Evolutionary conservation across 1,140 invertebrate species (phyloP), one percentile per base, ranked within the genome.

Genomic region (Neotoxoptera formosana): DNA sequence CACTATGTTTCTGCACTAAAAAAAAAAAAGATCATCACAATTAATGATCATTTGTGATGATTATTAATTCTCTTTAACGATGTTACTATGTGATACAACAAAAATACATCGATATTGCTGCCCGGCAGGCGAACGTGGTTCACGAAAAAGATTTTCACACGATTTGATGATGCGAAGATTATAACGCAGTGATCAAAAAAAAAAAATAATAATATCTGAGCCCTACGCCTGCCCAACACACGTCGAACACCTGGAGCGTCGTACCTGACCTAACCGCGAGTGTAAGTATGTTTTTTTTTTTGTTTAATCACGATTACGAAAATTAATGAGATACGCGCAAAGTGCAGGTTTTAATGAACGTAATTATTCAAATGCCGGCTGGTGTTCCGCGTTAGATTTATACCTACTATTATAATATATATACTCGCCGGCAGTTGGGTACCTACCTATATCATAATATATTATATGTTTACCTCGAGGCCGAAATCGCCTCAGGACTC

Each of bases 301-400:
- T 56, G 8, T 89, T 89, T 34, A 51, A 90, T 90, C 88, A 51
- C 51, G 48, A 90, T 90, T 90, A 90, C 88, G 88, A 90, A 90
- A 90, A 56, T 90, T 48, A 90, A 90, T 53, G 88, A 51, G 88
- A 51, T 90, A 36, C 48, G 34, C 14, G 17, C 48, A 47, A n/a
- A 53, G 45, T 90, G 41, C 41, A 41, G 48, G 47, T 90, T 88
- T 90, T 90, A 90, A 90, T 53, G 88, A 90, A 34, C 88, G 51
- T 51, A 53, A 90, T 90, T 90, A 90, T 83, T 83, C 21, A 83
- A 83, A 83, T 41, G 81, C 36, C 81, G 34, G 9, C 36, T 17
- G 60, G 81, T 83, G 81, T 21, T 7, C 21, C 34, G 8, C 34
- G 34, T 83, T 83, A 83, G 60, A 76, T 76, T n/a, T 76, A 76